Base-by-base conservation (phyloP, 2,888 invertebrate genomes). In the Allygus modestus region DNA sequence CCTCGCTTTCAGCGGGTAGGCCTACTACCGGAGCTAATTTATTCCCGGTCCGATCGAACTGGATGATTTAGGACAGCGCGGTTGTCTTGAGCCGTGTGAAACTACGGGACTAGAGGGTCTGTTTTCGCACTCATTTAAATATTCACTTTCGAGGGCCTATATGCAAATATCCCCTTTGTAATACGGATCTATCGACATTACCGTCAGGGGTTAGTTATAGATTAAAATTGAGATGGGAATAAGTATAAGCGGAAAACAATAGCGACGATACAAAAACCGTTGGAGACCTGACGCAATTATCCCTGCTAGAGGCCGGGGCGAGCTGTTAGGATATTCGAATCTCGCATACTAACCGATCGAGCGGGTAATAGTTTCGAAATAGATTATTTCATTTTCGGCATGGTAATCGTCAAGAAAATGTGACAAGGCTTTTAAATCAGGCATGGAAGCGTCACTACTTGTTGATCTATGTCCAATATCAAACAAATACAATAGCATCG, bases 101-200 rank as follows among this genome's bases (percentile, higher is more conserved):
- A 54, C 79, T 77, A 46, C 77, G 37, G 46, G 17, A 43, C 77
- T 20, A 20, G 1, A n/a, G 41, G 51, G 4, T n/a, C 26, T 54
- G 77, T 73, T 73, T 73, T 73, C 71, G 23, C 26, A 20, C 41
- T 23, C 33, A 33, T 31, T 51, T 77, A 77, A 79, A 58, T 79
- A 79, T 79, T 79, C 79, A 43, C 79, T 31, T 54, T 58, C 33
- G 26, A 79, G 79, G 79, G 79, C 31, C 58, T 58, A n/a, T 51
- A 77, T 79, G 79, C 79, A 58, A 79, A 79, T 79, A 9, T 1
- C 11, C 23, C 58, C 33, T 79, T 79, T 79, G 79, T 79, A 54
- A 79, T 58, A 58, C 58, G 46, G 37, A 33, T 26, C 31, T 58
- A 79, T 79, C 79, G 58, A 26, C 31, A 54, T 4, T 77, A 46